Evolutionary conservation across 2,888 invertebrate genomes (phyloP), one percentile per base, ranked within the genome.

Genomic region (Meiosimyza decipiens): DNA sequence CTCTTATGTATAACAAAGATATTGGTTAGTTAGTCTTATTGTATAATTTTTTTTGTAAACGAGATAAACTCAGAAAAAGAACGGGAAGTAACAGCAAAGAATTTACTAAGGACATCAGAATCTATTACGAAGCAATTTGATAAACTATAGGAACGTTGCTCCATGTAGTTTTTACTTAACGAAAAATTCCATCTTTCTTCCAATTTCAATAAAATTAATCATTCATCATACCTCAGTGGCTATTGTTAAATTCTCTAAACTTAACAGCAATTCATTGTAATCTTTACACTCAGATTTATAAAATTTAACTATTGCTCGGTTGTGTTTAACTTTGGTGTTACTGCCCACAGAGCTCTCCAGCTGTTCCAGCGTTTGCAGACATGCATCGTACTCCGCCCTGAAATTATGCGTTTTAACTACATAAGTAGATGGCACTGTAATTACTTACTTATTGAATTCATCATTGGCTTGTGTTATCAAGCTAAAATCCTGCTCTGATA

Each of bases 291-390:
- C 92, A 71, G 90, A 90, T 75, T 91, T 91, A 85, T 92, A 94
- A 86, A 94, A 96, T 82, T 95, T 94, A 0, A 92, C 92, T 0
- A 97, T 92, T 40, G 93, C 92, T 87, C 93, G 94, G 83, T 98
- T 97, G 81, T 95, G 95, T 9, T 80, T 77, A 68, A 85, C 74
- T 52, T 84, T 76, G 9, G 16, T 50, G n/a, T 80, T 81, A 6
- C 73, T 77, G 57, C 82, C 83, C 73, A 82, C 82, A 28, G 81
- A 80, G 49, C 81, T 77, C 73, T 86, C 85, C 64, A 86, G 73
- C 71, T 83, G 80, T 28, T 80, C 73, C 28, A 86, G 76, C 16
- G 83, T 79, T 69, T 85, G 81, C 75, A 85, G 72, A 71, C 87
- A 86, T 51, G 80, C 80, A 18, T 83, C 80, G 70, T 84, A 87